Base-by-base conservation (phyloP, 2,888 invertebrate species). In the Oxytorus armatus region DNA sequence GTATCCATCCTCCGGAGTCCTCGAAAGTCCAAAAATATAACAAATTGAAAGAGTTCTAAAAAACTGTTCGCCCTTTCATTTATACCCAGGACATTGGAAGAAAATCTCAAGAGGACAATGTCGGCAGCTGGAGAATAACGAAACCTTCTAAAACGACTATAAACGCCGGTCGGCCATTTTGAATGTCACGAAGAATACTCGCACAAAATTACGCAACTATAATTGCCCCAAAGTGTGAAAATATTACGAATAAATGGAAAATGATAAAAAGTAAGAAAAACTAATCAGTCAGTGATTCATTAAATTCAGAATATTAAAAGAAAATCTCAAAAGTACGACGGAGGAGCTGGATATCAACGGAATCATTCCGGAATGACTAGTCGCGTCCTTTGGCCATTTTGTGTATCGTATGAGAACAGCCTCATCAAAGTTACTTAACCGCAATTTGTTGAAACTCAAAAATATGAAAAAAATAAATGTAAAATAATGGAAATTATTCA, bases 351-450 rank as follows among this genome's bases (percentile, higher is more conserved):
- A 1, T 10, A 8, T 36, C 36, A 36, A 36, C 7, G 36, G 10
- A n/a, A 36, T 7, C 36, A 1, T 36, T 36, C 36, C 10, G 10
- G 36, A 36, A 36, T 36, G 8, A 36, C 36, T 36, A 8, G 36
- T 36, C 10, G 36, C 1, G n/a, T 10, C n/a, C 66, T 49, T 18
- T 59, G 29, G 11, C 59, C 55, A 68, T 75, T 11, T 76, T 66
- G 66, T 5, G 23, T 57, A 16, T 11, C 21, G 14, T 3, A 53
- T 21, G 10, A 10, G 59, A n/a, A n/a, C n/a, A n/a, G 16, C 16
- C 11, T 7, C 39, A 23, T 39, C 39, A 8, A 16, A 49, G 21
- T 61, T 51, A 53, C 76, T 33, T 18, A 57, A 57, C 36, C n/a
- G n/a, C n/a, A n/a, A n/a, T n/a, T n/a, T n/a, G n/a, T n/a, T n/a